phyloP scores from a whole-genome alignment of 2,113 vertebrate genomes.

The Cranoglanis bouderius region DNA sequence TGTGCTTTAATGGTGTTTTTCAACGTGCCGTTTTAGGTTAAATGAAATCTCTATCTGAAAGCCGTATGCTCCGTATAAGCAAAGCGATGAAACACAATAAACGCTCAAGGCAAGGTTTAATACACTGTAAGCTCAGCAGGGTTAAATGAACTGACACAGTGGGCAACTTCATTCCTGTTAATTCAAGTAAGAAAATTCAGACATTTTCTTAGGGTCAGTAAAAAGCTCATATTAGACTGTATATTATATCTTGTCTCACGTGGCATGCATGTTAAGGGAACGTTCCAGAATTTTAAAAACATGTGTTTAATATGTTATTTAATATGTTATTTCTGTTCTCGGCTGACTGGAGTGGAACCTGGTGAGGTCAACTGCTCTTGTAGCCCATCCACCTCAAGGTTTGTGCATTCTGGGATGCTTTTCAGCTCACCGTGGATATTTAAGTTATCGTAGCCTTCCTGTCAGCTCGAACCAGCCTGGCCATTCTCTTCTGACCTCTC shows the following conservation, averaged over 20 bases:
- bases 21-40: not conserved
- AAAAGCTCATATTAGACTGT: slow-evolving; percentile 6
- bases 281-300: not conserved
- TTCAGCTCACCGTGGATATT: not conserved
- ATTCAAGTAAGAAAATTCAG: not conserved
- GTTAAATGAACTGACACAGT: slow-evolving; percentile 30
- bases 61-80: not conserved
- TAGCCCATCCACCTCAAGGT: not conserved
- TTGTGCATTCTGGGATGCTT: not conserved
- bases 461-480: not conserved
- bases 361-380: not conserved
- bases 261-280: not conserved
- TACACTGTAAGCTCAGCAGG: slow-evolving; percentile 15
- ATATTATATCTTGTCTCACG: not conserved
- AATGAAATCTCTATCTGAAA: not conserved
- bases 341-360: not conserved
- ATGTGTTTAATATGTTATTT: not conserved
- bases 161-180: not conserved
- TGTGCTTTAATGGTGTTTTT: slow-evolving; percentile 9
- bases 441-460: not conserved
- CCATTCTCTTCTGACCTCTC: not conserved
- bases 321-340: not conserved
- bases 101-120: not conserved
- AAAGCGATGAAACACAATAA: not conserved
- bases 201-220: not conserved